A percentile compares a stretch with the other conserved stretches of the same genome.
Conservation (phyloP, 2,113 vertebrate species). For the Nibea albiflora region DNA sequence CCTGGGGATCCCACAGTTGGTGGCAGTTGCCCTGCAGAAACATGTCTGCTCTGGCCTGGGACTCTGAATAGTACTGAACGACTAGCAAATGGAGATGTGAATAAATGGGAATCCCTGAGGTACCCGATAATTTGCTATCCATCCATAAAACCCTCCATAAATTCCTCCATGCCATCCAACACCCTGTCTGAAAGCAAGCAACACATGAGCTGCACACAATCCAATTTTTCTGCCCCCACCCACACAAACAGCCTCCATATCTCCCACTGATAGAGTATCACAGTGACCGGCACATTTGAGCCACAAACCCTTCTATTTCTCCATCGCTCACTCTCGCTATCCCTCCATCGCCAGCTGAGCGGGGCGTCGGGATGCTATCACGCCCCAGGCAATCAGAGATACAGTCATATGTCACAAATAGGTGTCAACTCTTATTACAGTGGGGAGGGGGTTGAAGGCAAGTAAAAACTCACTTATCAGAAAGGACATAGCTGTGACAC, state of each 20-base stretch:
- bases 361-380: conserved; percentile 82
- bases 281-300: conserved; percentile 63
- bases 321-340: conserved; percentile 65
- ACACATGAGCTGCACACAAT: conserved; percentile 39
- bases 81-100: conserved; percentile 20
- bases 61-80: background rate
- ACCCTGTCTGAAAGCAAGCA: conserved; percentile 37
- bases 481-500: conserved; percentile 79
- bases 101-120: conserved; percentile 45
- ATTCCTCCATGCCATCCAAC: conserved; percentile 34
- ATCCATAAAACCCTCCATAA: conserved; percentile 26
- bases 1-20: conserved; percentile 6
- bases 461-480: conserved; percentile 85
- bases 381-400: conserved; percentile 83
- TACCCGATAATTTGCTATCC: conserved; percentile 44
- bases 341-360: conserved; percentile 75
- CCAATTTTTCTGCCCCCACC: conserved; percentile 8
- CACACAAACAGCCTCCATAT: conserved; percentile 39
- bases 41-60: conserved; percentile 12
- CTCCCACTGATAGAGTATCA: conserved; percentile 58
- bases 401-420: conserved; percentile 88
- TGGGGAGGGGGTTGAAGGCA: conserved; percentile 56
- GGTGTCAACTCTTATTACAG: conserved; percentile 89
- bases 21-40: conserved; percentile 23
- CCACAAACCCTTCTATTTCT: conserved; percentile 70